These are phyloP conservation scores for Fragum fragum DNA, from an alignment of 2,888 invertebrate species.

Conservation along the genomic window DNA sequence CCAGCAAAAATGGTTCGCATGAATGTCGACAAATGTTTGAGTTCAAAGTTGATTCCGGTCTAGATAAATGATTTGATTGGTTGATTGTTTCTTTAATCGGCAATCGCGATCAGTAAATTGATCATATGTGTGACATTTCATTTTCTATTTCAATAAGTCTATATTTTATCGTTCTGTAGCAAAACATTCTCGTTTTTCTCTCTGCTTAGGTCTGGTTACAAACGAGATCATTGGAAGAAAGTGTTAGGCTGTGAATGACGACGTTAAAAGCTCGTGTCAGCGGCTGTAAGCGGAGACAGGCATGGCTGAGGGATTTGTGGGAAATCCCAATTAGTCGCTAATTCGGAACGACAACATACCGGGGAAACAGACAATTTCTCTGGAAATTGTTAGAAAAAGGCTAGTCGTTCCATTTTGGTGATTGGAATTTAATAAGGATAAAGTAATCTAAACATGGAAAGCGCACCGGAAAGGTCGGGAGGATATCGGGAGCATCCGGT, in stretches of 20 bases:
- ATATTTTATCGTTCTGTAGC: too few relatives aligned
- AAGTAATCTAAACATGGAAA: constrained; percentile 12
- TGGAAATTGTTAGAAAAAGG: not conserved
- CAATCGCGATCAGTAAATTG: too few relatives aligned
- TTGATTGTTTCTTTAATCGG: too few relatives aligned
- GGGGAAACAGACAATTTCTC: constrained; percentile 2
- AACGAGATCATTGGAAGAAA: not conserved
- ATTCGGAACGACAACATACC: constrained; percentile 10
- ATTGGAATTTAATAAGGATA: not conserved
- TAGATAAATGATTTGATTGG: too few relatives aligned
- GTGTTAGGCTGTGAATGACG: not conserved
- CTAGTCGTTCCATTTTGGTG: not conserved
- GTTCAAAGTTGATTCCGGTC: too few relatives aligned
- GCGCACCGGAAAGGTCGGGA: not conserved
- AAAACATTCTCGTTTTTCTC: too few relatives aligned
- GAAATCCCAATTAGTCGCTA: constrained; percentile 18
- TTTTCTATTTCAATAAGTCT: too few relatives aligned
- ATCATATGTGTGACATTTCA: too few relatives aligned
- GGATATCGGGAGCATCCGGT: not conserved
- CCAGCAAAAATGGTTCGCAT: too few relatives aligned
- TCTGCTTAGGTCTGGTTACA: not conserved
- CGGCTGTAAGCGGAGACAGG: not conserved
- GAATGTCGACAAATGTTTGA: too few relatives aligned
- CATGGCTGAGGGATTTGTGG: constrained; percentile 20
- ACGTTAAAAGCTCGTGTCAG: constrained; percentile 23